Percentiles rank a stretch among this genome's conserved stretches.
phyloP scores from a whole-genome alignment of 2,888 invertebrate genomes.

The Lysandra bellargus region DNA sequence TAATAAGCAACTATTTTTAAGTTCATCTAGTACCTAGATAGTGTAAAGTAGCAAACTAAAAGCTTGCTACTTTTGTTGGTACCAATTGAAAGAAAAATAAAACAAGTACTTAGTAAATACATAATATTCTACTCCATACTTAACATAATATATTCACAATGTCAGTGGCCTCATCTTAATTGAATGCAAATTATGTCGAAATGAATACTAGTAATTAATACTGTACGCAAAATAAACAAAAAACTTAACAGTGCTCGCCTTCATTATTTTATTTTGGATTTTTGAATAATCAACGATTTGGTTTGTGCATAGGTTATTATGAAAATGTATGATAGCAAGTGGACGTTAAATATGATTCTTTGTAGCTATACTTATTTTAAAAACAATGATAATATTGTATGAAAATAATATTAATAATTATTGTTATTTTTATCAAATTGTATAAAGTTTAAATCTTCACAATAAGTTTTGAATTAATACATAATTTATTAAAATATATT shows the following conservation, averaged over 20 bases:
- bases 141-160: background rate
- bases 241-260: background rate
- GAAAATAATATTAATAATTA: no score
- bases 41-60: background rate
- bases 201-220: conserved; percentile 9
- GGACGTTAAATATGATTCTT: no score
- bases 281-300: background rate
- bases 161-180: background rate
- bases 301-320: background rate
- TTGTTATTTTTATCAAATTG: no score
- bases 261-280: background rate
- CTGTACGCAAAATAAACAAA: background rate
- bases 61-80: background rate
- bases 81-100: background rate
- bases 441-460: background rate
- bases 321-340: background rate
- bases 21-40: background rate
- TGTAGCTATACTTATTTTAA: no score
- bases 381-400: no score
- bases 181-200: conserved; percentile 12
- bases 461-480: background rate
- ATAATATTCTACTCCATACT: background rate
- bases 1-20: background rate
- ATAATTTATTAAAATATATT: background rate
- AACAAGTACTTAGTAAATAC: background rate